Conservation (phyloP, 1,140 invertebrate species). For the Cherax quadricarinatus region DNA sequence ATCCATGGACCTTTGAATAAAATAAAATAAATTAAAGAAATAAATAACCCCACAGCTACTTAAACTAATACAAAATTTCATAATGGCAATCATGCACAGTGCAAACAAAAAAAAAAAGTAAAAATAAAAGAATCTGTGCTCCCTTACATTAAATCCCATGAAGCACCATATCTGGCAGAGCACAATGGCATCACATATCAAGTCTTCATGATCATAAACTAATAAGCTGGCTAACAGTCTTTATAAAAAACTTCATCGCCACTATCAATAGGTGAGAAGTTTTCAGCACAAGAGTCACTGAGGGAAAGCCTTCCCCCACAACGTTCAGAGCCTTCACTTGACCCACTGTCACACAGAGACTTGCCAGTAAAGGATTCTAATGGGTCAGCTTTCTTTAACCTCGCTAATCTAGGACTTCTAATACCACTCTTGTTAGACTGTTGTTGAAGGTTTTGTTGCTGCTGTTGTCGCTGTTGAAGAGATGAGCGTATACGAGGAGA, state of each 20-base stretch:
- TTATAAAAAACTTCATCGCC: constrained; percentile 66
- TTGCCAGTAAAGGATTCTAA: constrained; percentile 59
- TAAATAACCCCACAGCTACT: constrained; percentile 60
- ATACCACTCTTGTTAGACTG: constrained; percentile 36
- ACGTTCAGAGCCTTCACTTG: constrained; percentile 60
- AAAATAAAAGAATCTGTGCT: constrained; percentile 28
- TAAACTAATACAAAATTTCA: constrained; percentile 12
- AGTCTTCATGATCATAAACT: not conserved
- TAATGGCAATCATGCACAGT: constrained; percentile 39
- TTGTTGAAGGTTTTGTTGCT: constrained; percentile 36
- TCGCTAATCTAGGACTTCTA: constrained; percentile 54
- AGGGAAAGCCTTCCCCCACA: constrained; percentile 62
- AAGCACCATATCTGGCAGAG: constrained; percentile 65
- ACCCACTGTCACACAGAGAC: constrained; percentile 66
- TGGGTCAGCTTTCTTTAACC: constrained; percentile 54
- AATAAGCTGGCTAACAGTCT: constrained; percentile 35
- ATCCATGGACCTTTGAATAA: constrained; percentile 25
- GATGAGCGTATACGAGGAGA: constrained; percentile 42
- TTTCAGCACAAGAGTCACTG: constrained; percentile 68
- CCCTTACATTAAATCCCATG: constrained; percentile 16
- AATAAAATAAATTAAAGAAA: constrained; percentile 55
- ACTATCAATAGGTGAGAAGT: constrained; percentile 67
- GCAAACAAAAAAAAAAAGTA: constrained; percentile 22
- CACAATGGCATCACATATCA: constrained; percentile 28
- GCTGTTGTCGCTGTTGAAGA: constrained; percentile 23